Conservation (phyloP, 1,140 invertebrate species). For the Euwallacea fornicatus region DNA sequence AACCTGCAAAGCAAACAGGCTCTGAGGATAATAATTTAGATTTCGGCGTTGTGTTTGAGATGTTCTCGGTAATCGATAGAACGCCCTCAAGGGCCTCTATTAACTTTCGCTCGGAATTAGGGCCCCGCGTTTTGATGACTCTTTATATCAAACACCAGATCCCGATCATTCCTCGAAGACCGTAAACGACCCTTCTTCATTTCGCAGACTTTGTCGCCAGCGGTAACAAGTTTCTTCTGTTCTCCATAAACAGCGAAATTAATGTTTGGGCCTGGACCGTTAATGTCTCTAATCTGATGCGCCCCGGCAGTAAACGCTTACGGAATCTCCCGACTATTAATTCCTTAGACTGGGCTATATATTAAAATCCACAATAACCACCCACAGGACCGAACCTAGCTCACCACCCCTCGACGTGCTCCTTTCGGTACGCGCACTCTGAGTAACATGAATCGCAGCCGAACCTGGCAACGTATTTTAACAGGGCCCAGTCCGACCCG, state of each 20-base stretch:
- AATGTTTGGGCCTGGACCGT: constrained; percentile 50
- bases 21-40: constrained; percentile 31
- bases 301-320: constrained; percentile 51
- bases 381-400: constrained; percentile 23
- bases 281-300: constrained; percentile 55
- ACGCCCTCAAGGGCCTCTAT: constrained; percentile 26
- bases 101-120: constrained; percentile 10
- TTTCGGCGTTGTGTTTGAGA: constrained; percentile 10
- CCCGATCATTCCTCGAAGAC: constrained; percentile 18
- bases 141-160: no score
- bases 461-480: no score
- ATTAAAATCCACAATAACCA: constrained; percentile 48
- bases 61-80: constrained; percentile 25
- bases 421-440: no score
- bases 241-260: constrained; percentile 54
- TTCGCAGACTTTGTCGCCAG: constrained; percentile 33
- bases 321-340: constrained; percentile 54
- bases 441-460: no score
- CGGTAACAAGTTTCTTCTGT: constrained; percentile 35
- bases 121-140: no score
- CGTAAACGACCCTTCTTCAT: constrained; percentile 31
- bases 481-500: no score
- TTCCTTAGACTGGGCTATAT: constrained; percentile 49
- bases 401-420: no score
- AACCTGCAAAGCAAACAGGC: constrained; percentile 24